Percentiles rank a stretch among this genome's conserved stretches.
phyloP scores from a whole-genome alignment of 2,888 invertebrate species.

The Venustoraphidia nigricollis region DNA sequence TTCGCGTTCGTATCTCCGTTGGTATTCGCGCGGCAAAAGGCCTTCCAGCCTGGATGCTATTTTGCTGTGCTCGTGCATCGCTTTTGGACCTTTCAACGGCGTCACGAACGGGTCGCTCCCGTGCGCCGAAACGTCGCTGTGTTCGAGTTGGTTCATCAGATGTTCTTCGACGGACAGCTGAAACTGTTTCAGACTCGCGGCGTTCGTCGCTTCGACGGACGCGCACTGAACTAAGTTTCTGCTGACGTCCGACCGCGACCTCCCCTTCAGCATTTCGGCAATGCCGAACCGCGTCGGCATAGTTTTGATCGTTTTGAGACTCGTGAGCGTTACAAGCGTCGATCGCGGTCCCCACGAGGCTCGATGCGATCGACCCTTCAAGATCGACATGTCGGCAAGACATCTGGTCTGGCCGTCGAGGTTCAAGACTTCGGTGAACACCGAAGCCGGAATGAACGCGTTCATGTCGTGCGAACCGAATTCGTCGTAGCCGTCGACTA shows the following conservation, averaged over 20 bases:
- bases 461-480: neutral
- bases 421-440: neutral
- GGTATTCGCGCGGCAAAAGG: too few relatives aligned
- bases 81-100: slow-evolving; percentile 1
- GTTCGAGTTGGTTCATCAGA: neutral
- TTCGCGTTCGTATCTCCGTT: too few relatives aligned
- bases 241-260: too few relatives aligned
- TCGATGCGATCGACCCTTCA: slow-evolving; percentile 49
- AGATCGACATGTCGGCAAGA: slow-evolving; percentile 39
- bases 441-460: too few relatives aligned
- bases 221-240: too few relatives aligned
- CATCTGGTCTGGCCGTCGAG: slow-evolving; percentile 21
- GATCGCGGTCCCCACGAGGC: slow-evolving; percentile 60
- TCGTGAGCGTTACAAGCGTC: slow-evolving; percentile 35
- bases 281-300: slow-evolving; percentile 17
- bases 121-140: neutral
- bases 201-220: too few relatives aligned
- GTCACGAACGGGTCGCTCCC: neutral
- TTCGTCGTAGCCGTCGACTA: neutral
- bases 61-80: slow-evolving; percentile 1
- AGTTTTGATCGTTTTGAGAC: slow-evolving; percentile 25
- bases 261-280: too few relatives aligned
- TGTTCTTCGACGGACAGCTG: neutral
- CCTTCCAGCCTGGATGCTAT: neutral
- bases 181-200: neutral